Conservation (phyloP, 2,797 vertebrate genomes). For the Microctenopoma steveboyesi region DNA sequence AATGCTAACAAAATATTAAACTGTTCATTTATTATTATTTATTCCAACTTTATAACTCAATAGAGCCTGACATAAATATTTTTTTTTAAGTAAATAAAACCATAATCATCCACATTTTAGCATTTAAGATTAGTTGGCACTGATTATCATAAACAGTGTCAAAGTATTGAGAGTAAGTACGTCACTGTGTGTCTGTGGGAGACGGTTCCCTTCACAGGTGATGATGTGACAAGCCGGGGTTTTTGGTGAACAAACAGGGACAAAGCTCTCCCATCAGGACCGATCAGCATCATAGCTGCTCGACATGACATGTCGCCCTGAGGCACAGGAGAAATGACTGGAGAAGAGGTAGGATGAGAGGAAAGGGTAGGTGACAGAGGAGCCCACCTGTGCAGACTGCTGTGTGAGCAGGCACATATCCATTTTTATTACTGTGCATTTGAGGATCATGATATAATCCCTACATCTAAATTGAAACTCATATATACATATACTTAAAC, state of each 20-base stretch:
- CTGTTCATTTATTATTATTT: too few species aligned
- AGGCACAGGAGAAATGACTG: conserved; percentile 67
- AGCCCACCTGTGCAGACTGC: conserved; percentile 3
- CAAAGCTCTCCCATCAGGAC: conserved; percentile 80
- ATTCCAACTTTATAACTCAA: too few species aligned
- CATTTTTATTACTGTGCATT: neutral
- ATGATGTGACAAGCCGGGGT: conserved; percentile 56
- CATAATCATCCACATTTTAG: neutral
- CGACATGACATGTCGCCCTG: conserved; percentile 72
- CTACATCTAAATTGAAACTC: neutral
- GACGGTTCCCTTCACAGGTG: conserved; percentile 62
- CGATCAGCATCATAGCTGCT: conserved; percentile 74
- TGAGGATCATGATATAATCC: too few species aligned
- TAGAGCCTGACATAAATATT: too few species aligned
- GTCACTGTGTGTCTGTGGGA: conserved; percentile 20
- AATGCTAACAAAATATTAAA: too few species aligned
- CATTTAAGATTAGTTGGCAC: neutral
- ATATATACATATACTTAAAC: neutral
- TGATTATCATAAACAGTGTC: conserved; percentile 8
- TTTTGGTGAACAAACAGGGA: conserved; percentile 81
- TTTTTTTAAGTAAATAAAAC: too few species aligned
- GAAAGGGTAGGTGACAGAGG: conserved; percentile 50
- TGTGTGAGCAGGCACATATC: neutral
- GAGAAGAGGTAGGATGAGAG: conserved; percentile 42
- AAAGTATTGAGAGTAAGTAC: neutral